Conservation (phyloP, 1,140 invertebrate species). For the Lucilia sericata region DNA sequence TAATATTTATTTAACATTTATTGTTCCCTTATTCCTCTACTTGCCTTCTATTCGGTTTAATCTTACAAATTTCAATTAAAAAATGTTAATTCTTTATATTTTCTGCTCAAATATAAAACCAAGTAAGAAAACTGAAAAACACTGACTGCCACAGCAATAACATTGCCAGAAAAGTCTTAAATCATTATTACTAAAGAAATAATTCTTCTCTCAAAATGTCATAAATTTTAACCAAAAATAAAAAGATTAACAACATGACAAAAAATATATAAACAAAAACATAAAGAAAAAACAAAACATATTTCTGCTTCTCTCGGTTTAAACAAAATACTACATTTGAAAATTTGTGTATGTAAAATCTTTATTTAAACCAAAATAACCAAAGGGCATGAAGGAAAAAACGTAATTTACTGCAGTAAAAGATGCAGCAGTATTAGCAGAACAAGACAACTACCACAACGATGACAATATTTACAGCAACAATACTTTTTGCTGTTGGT, state of each 20-base stretch:
- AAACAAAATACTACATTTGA: neutral
- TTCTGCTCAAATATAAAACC: no score
- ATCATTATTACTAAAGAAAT: conserved; percentile 3
- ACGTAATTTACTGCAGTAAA: no score
- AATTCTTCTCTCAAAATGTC: neutral
- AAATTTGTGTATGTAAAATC: neutral
- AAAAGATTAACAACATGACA: neutral
- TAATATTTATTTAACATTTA: neutral
- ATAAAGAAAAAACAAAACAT: neutral
- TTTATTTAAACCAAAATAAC: neutral
- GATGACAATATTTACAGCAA: neutral
- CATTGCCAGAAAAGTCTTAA: neutral
- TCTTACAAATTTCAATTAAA: conserved; percentile 6
- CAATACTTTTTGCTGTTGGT: neutral
- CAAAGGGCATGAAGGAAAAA: neutral
- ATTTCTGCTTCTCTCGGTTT: neutral
- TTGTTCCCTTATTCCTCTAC: neutral
- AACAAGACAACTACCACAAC: no score
- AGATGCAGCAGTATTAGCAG: no score
- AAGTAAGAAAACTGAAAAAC: no score
- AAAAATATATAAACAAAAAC: neutral
- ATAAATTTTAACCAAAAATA: neutral
- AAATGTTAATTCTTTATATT: neutral
- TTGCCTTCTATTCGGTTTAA: neutral
- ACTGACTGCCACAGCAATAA: no score